Evolutionary conservation across 2,888 invertebrate genomes (phyloP).

Genomic region (Rhopalosiphum nymphaeae): DNA sequence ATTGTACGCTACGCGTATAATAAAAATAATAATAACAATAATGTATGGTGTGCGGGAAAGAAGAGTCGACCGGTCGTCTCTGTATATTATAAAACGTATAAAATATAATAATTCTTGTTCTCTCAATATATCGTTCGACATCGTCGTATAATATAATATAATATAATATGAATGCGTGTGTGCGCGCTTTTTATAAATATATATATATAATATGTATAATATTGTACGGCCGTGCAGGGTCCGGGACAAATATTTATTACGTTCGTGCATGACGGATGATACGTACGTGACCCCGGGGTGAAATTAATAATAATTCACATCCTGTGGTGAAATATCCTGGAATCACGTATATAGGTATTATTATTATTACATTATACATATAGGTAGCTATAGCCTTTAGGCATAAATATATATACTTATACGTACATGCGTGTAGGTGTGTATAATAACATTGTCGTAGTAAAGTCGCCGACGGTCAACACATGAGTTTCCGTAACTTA

Average conservation of each 20-base stretch:
- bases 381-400: background rate
- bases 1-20: background rate
- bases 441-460: background rate
- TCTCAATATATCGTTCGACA: conserved; percentile 15
- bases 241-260: conserved; percentile 61
- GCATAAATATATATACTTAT: background rate
- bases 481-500: background rate
- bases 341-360: conserved; percentile 32
- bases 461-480: background rate
- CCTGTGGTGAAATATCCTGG: conserved; percentile 45
- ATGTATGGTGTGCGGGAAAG: background rate
- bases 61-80: conserved; percentile 6
- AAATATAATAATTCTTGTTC: background rate
- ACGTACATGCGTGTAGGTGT: background rate
- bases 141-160: background rate
- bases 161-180: background rate
- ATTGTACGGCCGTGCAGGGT: background rate
- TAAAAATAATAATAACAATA: conserved; percentile 45
- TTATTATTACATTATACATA: background rate
- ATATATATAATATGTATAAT: background rate
- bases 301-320: conserved; percentile 64
- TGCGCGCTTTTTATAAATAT: background rate
- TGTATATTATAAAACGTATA: background rate
- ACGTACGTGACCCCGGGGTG: conserved; percentile 51
- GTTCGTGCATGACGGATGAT: conserved; percentile 54